These are phyloP conservation scores for Pseudochirops cupreus DNA, from an alignment of 2,797 vertebrate species.

Conservation along the genomic window DNA sequence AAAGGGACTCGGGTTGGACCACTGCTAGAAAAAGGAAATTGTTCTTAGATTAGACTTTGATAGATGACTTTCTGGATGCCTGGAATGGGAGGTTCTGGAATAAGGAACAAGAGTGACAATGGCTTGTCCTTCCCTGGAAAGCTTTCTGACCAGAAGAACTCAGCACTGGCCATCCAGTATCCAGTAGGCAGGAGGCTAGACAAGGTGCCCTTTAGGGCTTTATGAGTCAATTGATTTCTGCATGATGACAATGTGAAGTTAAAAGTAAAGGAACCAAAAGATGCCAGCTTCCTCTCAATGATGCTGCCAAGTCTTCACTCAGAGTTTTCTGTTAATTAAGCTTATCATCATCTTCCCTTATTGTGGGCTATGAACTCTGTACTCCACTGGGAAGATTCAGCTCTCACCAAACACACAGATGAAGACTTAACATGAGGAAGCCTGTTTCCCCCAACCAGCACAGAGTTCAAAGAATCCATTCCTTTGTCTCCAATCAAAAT, in stretches of 20 bases:
- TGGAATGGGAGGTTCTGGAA: not conserved
- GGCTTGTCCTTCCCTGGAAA: not conserved
- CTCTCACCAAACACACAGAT: not conserved
- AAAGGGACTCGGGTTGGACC: not conserved
- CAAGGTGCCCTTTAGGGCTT: constrained; percentile 9
- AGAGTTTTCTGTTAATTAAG: not conserved
- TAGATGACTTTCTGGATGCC: not conserved
- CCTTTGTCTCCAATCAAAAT: not conserved
- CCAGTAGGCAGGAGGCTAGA: not conserved
- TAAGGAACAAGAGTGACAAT: not conserved
- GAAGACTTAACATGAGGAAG: not conserved
- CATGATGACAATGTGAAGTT: constrained; percentile 60
- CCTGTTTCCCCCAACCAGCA: not conserved
- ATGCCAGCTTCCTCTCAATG: not conserved
- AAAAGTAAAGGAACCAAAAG: constrained; percentile 72
- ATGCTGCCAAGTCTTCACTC: not conserved
- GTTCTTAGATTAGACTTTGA: not conserved
- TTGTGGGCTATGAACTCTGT: not conserved
- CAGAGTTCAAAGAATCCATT: not conserved
- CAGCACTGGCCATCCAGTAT: not conserved
- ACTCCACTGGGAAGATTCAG: not conserved
- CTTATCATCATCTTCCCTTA: not conserved
- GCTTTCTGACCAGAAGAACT: not conserved
- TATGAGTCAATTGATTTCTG: constrained; percentile 62
- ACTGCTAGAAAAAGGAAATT: not conserved